Evolutionary conservation across 1,140 invertebrate genomes (phyloP).

Genomic region (Holcopasites calliopsidis): DNA sequence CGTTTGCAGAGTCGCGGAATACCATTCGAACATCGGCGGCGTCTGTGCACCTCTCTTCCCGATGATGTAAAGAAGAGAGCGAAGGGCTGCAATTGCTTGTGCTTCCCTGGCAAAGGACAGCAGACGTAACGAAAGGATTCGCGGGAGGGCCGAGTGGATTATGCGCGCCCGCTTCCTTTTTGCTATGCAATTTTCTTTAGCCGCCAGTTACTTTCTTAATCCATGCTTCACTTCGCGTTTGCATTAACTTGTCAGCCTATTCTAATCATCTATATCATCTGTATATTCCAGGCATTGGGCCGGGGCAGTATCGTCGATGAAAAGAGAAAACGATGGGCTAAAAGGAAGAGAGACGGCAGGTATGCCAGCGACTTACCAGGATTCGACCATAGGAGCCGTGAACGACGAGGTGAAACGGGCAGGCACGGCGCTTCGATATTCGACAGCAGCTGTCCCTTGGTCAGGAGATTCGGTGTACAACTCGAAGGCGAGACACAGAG

Average conservation of each 20-base stretch:
- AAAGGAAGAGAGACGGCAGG: not conserved
- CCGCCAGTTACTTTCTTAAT: slow-evolving; percentile 10
- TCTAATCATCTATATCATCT: no score
- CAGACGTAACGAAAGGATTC: not conserved
- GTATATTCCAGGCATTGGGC: no score
- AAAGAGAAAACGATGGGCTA: not conserved
- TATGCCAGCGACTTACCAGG: slow-evolving; percentile 37
- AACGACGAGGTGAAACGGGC: not conserved
- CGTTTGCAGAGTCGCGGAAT: not conserved
- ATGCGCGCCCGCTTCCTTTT: no score
- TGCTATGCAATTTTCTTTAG: slow-evolving; percentile 17
- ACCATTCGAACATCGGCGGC: no score
- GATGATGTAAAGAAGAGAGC: not conserved
- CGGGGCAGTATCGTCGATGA: not conserved
- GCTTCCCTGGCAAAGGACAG: no score
- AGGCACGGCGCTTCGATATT: slow-evolving; percentile 16
- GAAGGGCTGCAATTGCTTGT: no score
- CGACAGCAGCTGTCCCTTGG: slow-evolving; percentile 14
- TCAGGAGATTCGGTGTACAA: slow-evolving; percentile 52
- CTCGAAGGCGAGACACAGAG: slow-evolving; percentile 34
- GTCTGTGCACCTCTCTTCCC: no score
- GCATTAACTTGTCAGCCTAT: slow-evolving; percentile 47
- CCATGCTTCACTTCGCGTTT: slow-evolving; percentile 49
- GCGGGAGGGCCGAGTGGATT: no score
- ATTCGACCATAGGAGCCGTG: slow-evolving; percentile 32